Conservation (phyloP, 2,888 invertebrate species). For the Euplexia lucipara region DNA sequence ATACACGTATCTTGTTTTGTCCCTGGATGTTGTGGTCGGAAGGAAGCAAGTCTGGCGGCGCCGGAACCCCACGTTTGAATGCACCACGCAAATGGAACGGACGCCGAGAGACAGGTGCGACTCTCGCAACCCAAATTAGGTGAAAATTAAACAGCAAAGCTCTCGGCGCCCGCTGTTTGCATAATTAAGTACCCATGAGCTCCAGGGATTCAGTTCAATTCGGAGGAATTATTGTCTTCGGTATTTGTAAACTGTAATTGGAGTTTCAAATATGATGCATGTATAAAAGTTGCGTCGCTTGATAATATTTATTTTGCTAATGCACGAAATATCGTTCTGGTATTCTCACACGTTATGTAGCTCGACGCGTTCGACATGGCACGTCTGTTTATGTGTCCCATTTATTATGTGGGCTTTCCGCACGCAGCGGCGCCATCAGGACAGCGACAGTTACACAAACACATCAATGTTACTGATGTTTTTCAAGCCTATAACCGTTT, state of each 20-base stretch:
- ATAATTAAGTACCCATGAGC: constrained; percentile 18
- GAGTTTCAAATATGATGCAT: background rate
- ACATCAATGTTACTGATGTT: constrained; percentile 32
- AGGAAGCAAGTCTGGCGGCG: constrained; percentile 26
- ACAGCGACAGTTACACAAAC: constrained; percentile 45
- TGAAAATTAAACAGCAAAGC: constrained; percentile 29
- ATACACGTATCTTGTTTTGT: constrained; percentile 10
- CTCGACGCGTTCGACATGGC: constrained; percentile 1
- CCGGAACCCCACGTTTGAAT: constrained; percentile 33
- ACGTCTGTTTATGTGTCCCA: constrained; percentile 67
- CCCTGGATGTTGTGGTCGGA: constrained; percentile 14
- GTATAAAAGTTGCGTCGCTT: background rate
- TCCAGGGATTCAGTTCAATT: background rate
- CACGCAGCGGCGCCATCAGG: constrained; percentile 40
- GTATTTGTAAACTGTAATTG: constrained; percentile 11
- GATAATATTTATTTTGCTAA: constrained; percentile 14
- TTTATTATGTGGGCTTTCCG: constrained; percentile 59
- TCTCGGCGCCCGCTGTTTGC: background rate
- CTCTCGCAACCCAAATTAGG: constrained; percentile 26
- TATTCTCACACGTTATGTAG: constrained; percentile 20
- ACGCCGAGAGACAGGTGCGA: constrained; percentile 24
- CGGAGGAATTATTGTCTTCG: constrained; percentile 7
- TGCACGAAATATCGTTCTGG: background rate
- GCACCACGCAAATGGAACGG: constrained; percentile 40
- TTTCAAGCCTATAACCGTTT: constrained; percentile 40